Evolutionary conservation across 2,113 vertebrate species (phyloP), one percentile per base, ranked within the genome.

Genomic region (Gavialis gangeticus): DNA sequence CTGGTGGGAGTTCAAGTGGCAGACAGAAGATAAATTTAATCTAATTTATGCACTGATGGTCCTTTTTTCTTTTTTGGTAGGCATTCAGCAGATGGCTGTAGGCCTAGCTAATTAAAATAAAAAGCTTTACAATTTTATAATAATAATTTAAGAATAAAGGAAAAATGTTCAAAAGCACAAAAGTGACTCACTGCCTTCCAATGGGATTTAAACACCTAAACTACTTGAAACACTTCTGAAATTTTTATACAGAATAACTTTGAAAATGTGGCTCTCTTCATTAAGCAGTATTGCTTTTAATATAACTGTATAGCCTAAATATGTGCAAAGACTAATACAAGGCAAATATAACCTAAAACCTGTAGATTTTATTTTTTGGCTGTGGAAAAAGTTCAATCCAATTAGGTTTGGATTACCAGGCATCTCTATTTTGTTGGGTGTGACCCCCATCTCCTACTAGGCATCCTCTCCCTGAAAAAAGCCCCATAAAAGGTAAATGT

Each of bases 301-400:
- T 96, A 85, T 90, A 79, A 67, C 87, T 92, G 64, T n/a, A 28
- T 94, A 64, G 77, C 78, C 58, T 94, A 85, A 96, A 93, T 46
- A 84, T 66, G 93, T 64, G 78, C 79, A 84, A 84, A 69, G 59
- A 93, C n/a, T 59, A 81, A 37, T 59, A 30, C 63, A 84, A 37
- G 85, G 55, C 64, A 92, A 87, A 87, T 67, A 79, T 79, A 92
- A 92, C 18, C 17, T 82, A 90, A 82, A 82, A 76, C 80, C 37
- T 60, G 64, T 59, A 46, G 46, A 46, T 9, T 46, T 37, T 64
- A 22, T 0, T 1, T 89, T n/a, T 79, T 85, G 82, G 75, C 37
- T 89, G 64, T 75, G 67, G 80, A 5, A 30, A 27, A 56, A 24
- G 28, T 77, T 88, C 82, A 76, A 64, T 78, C 88, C 73, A 46